These are phyloP conservation scores for Phyllopteryx taeniolatus DNA, from an alignment of 2,113 vertebrate genomes.

Conservation along the genomic window DNA sequence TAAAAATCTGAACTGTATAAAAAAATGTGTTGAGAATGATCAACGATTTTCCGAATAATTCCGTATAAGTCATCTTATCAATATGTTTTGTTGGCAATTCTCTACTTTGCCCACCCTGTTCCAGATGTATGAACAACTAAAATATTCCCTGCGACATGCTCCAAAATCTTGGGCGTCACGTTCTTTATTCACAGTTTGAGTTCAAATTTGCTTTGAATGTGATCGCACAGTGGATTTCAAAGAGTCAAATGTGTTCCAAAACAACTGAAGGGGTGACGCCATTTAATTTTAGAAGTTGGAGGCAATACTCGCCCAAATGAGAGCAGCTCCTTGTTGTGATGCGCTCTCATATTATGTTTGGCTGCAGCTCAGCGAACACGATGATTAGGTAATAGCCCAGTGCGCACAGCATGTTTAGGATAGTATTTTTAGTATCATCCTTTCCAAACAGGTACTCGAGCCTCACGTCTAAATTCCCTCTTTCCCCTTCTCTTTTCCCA, in stretches of 20 bases:
- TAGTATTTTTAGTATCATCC: constrained; percentile 19
- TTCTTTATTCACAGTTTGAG: not conserved
- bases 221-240: not conserved
- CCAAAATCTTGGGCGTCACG: not conserved
- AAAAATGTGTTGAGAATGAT: too few relatives aligned
- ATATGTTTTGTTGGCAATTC: too few relatives aligned
- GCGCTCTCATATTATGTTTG: constrained; percentile 28
- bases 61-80: not conserved
- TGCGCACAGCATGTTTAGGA: constrained; percentile 3
- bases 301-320: not conserved
- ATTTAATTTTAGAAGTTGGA: not conserved
- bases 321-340: constrained; percentile 1
- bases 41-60: too few relatives aligned
- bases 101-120: not conserved
- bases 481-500: constrained; percentile 60
- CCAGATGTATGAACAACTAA: not conserved
- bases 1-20: too few relatives aligned
- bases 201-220: not conserved
- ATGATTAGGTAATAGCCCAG: constrained; percentile 36
- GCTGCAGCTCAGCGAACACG: constrained; percentile 33
- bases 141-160: not conserved
- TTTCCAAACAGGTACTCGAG: constrained; percentile 41
- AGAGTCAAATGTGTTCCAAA: not conserved
- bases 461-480: constrained; percentile 24
- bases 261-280: not conserved